Evolutionary conservation across 2,888 invertebrate genomes (phyloP).

Genomic region (Ormyrus thymus): DNA sequence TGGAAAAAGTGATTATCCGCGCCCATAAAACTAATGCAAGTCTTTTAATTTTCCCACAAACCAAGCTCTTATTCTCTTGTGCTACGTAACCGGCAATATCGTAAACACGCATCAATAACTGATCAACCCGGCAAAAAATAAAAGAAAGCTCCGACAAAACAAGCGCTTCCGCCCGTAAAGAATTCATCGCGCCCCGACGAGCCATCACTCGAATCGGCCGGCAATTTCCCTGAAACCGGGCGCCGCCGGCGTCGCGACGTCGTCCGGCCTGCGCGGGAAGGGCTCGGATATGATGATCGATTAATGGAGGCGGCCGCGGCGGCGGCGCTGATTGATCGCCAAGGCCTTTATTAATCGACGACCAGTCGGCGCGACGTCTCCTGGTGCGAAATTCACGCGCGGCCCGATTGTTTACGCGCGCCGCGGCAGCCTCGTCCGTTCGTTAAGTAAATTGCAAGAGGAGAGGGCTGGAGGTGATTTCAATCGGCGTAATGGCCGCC

Average conservation of each 20-base stretch:
- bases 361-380: conserved; percentile 42
- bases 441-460: conserved; percentile 30
- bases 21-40: too few relatives aligned
- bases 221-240: neutral
- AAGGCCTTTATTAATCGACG: conserved; percentile 60
- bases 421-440: neutral
- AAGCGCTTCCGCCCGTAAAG: too few relatives aligned
- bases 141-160: too few relatives aligned
- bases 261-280: neutral
- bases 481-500: conserved; percentile 27
- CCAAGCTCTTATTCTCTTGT: too few relatives aligned
- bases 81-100: too few relatives aligned
- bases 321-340: conserved; percentile 40
- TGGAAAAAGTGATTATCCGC: too few relatives aligned
- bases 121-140: too few relatives aligned
- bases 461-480: neutral
- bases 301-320: conserved; percentile 48
- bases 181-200: too few relatives aligned
- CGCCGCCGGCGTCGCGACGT: neutral
- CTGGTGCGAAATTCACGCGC: conserved; percentile 48
- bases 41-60: too few relatives aligned
- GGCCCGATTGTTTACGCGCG: neutral
- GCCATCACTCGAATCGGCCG: too few relatives aligned
- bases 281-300: conserved; percentile 55
- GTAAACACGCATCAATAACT: too few relatives aligned